Base-by-base conservation (phyloP, 2,888 invertebrate genomes). In the Diloba caeruleocephala region DNA sequence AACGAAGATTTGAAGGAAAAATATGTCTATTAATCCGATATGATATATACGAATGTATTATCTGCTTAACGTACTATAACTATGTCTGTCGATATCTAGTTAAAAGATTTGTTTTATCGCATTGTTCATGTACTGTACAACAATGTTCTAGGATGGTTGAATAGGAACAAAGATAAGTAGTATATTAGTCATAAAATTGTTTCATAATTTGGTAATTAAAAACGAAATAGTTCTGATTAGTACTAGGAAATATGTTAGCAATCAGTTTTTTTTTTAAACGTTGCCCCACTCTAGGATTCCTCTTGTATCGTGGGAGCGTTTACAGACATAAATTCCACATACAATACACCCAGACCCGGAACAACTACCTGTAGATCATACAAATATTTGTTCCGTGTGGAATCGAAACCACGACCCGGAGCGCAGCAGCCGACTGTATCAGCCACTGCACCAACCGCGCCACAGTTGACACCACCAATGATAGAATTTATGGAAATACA, bases 51-150 rank as follows among this genome's bases (percentile, higher is more conserved):
- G 31, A 57, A 25, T 48, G 48, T 54, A 71, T 54, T 53, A 43
- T 29, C 17, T 34, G 53, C 61, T 57, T 49, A 39, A 42, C 14
- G n/a, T 41, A 38, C 48, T 31, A 54, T 41, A 58, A 44, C 34
- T 52, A 52, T 38, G 46, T 55, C 52, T 42, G 28, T 31, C 14
- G 38, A 49, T 57, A 61, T 56, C 23, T 54, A 46, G 34, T 33
- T 57, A 34, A 45, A 43, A 41, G 50, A 55, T 62, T 52, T 55
- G 13, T 44, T 49, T 55, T 66, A 62, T 65, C 66, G 48, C 23
- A 37, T 54, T 49, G 17, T 43, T 29, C 26, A 15, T 21, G 4
- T 28, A 12, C 19, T 38, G 9, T 37, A 57, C n/a, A 56, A 31
- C 29, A 50, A 33, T 39, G 10, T 19, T 31, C 46, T 17, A 19